Conservation (phyloP, 2,888 invertebrate genomes). For the Mythimna vitellina region DNA sequence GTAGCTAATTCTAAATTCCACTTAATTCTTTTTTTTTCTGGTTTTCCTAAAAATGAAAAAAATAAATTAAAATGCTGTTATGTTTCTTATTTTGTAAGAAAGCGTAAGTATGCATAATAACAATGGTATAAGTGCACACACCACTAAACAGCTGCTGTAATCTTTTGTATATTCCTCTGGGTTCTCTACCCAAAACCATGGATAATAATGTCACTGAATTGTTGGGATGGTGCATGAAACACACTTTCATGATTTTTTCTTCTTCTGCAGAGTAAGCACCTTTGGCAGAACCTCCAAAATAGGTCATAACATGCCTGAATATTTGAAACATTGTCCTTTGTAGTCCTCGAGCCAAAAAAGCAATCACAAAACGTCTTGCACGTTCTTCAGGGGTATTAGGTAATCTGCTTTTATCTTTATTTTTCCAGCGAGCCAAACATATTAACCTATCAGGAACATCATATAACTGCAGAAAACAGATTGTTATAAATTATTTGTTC, state of each 20-base stretch:
- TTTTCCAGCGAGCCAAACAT: constrained; percentile 81
- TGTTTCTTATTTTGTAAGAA: background rate
- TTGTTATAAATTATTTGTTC: background rate
- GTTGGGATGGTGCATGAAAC: constrained; percentile 74
- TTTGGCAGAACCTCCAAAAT: constrained; percentile 70
- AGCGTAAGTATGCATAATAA: background rate
- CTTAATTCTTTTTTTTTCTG: constrained; percentile 69
- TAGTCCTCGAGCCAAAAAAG: constrained; percentile 80
- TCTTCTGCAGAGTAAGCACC: constrained; percentile 75
- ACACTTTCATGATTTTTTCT: constrained; percentile 81
- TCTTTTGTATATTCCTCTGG: constrained; percentile 78
- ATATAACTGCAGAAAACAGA: constrained; percentile 70
- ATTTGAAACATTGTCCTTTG: constrained; percentile 81
- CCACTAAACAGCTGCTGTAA: constrained; percentile 68
- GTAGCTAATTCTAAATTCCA: constrained; percentile 78
- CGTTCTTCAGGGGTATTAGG: constrained; percentile 72
- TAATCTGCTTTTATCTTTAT: constrained; percentile 68
- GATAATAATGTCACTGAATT: constrained; percentile 72
- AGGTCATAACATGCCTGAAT: constrained; percentile 73
- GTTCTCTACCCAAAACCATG: constrained; percentile 76
- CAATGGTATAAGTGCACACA: constrained; percentile 44
- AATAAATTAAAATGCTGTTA: background rate
- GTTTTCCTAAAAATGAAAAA: constrained; percentile 68
- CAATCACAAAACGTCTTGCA: constrained; percentile 76
- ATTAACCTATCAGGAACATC: constrained; percentile 78